Evolutionary conservation across 2,888 invertebrate species (phyloP), one percentile per base, ranked within the genome.

Genomic region (Drosophila anceps): DNA sequence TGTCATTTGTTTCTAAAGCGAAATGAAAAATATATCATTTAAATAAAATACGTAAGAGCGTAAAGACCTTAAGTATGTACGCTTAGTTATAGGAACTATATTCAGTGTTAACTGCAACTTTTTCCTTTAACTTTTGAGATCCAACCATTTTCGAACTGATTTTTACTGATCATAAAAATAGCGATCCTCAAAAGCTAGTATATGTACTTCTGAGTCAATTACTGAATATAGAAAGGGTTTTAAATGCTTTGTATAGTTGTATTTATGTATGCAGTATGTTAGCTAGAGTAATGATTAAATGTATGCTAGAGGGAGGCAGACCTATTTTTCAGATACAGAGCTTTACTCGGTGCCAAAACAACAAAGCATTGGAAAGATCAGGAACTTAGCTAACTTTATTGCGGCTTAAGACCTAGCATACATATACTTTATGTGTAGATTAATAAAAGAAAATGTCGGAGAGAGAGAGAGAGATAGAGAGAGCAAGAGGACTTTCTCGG

Each of bases 1-100:
- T 53, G 58, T 61, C 43, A 29, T 29, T 68, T 39, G 43, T 57
- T 67, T 51, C 54, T 46, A 64, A 73, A 69, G 60, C 41, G 64
- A 65, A 57, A 73, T 50, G 20, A 58, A 67, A 66, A 46, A 59
- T 50, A 64, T 43, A 51, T 66, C 53, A 55, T 53, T 41, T 43
- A 73, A 81, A 81, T 72, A 59, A 72, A 72, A 82, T 73, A 81
- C 81, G 66, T 87, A 82, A 54, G 71, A 48, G 48, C 44, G n/a
- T 13, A 51, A 65, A 46, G 53, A 82, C 58, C 69, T 69, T 62
- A 71, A 60, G 46, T 54, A 59, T 60, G 27, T 70, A 55, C 57
- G 58, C 39, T 43, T 35, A 37, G 10, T 41, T 62, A 39, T 35
- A 10, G 51, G 27, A 9, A 33, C n/a, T 44, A 66, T 53, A 59